Conservation (phyloP, 2,888 invertebrate species). For the Catocala fraxini region DNA sequence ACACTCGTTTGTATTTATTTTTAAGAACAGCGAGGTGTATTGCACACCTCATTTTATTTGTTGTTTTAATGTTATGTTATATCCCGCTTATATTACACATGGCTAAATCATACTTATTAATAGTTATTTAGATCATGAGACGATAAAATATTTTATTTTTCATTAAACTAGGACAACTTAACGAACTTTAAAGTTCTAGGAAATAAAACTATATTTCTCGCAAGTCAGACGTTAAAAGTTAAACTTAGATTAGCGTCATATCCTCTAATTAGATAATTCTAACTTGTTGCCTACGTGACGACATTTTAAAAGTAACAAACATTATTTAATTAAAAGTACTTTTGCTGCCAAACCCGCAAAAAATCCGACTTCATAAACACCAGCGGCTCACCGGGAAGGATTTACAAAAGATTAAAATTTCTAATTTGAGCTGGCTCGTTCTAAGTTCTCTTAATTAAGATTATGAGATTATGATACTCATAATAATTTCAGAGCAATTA, state of each 20-base stretch:
- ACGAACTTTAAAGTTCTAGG: slow-evolving; percentile 1
- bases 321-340: slow-evolving; percentile 41
- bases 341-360: slow-evolving; percentile 47
- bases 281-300: not conserved
- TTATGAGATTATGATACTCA: slow-evolving; percentile 85
- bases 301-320: slow-evolving; percentile 8
- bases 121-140: too few relatives aligned
- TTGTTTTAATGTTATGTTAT: not conserved
- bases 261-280: not conserved
- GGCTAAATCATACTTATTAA: too few relatives aligned
- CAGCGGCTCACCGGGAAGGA: slow-evolving; percentile 61
- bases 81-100: too few relatives aligned
- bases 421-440: slow-evolving; percentile 72
- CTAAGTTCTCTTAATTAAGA: slow-evolving; percentile 84
- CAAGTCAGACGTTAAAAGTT: not conserved
- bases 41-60: slow-evolving; percentile 25
- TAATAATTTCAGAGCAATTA: slow-evolving; percentile 84
- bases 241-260: slow-evolving; percentile 7
- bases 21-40: slow-evolving; percentile 24
- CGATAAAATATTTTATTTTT: not conserved
- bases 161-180: not conserved
- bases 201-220: not conserved
- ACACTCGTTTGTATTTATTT: slow-evolving; percentile 58
- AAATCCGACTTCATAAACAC: slow-evolving; percentile 65
- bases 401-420: slow-evolving; percentile 81